A percentile compares a stretch with the other conserved stretches of the same genome.
phyloP scores from a whole-genome alignment of 2,888 invertebrate species.

The Siphonodentalium dalli region DNA sequence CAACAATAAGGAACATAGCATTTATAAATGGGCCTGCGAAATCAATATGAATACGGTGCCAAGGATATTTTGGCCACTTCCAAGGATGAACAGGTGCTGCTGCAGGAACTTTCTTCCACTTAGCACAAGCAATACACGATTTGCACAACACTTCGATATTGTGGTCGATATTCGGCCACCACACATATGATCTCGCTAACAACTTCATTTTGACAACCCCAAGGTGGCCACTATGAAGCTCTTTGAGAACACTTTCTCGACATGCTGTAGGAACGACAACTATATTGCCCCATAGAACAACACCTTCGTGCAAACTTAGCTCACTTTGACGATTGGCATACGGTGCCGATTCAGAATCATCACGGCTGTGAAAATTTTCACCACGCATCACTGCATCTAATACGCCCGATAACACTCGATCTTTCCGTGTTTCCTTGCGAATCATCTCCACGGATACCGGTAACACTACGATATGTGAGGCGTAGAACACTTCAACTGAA shows the following conservation, averaged over 20 bases:
- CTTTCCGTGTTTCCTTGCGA: background rate
- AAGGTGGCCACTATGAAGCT: constrained; percentile 9
- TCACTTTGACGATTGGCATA: constrained; percentile 1
- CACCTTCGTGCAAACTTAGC: constrained; percentile 3
- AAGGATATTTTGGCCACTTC: constrained; percentile 10
- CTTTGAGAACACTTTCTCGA: background rate
- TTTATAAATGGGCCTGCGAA: constrained; percentile 12
- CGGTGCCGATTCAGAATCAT: background rate
- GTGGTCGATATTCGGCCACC: constrained; percentile 28
- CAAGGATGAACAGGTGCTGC: constrained; percentile 19
- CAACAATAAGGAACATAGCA: constrained; percentile 12
- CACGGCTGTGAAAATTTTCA: background rate
- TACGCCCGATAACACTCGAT: constrained; percentile 3
- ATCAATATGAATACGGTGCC: constrained; percentile 17
- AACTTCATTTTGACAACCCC: constrained; percentile 27
- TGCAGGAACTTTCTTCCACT: constrained; percentile 4
- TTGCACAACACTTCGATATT: constrained; percentile 9
- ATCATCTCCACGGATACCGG: too few relatives aligned
- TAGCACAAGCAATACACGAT: constrained; percentile 8
- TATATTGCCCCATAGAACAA: constrained; percentile 15
- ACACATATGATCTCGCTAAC: constrained; percentile 22
- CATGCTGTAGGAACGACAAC: constrained; percentile 4
- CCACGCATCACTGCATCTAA: background rate
- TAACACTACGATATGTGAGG: background rate
- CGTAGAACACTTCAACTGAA: constrained; percentile 7